phyloP scores from a whole-genome alignment of 2,113 vertebrate genomes.

The Oreamnos americanus region DNA sequence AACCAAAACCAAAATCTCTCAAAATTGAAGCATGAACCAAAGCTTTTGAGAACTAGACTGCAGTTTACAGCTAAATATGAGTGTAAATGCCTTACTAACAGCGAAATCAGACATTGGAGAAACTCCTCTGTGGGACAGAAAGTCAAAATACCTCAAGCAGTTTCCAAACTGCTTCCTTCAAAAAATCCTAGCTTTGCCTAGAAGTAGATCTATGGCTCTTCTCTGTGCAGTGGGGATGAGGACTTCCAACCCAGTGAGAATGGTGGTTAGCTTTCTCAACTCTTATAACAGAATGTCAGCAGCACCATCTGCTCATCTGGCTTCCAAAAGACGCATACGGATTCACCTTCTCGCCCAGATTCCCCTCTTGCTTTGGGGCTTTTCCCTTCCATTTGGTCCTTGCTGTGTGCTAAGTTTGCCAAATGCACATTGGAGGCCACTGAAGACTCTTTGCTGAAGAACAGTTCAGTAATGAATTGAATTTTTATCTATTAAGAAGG shows the following conservation, averaged over 20 bases:
- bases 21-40: neutral
- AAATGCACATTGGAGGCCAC: neutral
- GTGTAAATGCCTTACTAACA: neutral
- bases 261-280: neutral
- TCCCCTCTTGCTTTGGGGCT: neutral
- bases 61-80: neutral
- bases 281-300: neutral
- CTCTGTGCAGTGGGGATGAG: neutral
- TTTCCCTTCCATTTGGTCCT: neutral
- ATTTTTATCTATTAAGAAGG: neutral
- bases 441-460: neutral
- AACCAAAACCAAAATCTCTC: neutral
- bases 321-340: neutral
- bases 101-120: neutral
- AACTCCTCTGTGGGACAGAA: neutral
- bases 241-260: neutral
- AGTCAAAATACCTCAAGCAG: neutral
- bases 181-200: neutral
- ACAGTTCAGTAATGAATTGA: neutral
- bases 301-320: conserved; percentile 26
- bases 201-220: neutral
- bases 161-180: neutral
- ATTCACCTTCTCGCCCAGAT: neutral
- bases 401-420: neutral
- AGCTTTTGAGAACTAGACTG: neutral